phyloP scores from a whole-genome alignment of 2,797 vertebrate species.

The Benthosema pterotum region DNA sequence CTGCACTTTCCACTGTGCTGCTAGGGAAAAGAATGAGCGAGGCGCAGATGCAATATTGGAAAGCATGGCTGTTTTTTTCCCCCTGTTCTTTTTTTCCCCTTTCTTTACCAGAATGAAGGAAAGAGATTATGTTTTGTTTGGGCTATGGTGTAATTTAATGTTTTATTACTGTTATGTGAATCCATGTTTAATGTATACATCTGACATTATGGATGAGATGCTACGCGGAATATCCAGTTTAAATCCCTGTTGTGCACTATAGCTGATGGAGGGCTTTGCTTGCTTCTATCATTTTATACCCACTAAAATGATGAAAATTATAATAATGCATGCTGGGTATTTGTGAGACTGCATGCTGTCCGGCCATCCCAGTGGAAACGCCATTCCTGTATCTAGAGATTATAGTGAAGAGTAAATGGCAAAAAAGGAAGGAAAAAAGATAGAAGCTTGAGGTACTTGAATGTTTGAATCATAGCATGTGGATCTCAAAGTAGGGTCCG shows the following conservation, averaged over 20 bases:
- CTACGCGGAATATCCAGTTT: slow-evolving; percentile 66
- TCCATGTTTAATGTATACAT: slow-evolving; percentile 82
- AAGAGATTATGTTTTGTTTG: slow-evolving; percentile 79
- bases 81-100: slow-evolving; percentile 48
- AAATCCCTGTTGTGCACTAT: slow-evolving; percentile 70
- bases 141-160: slow-evolving; percentile 76
- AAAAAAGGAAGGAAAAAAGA: neutral
- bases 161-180: slow-evolving; percentile 80
- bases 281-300: slow-evolving; percentile 66
- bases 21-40: slow-evolving; percentile 77
- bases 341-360: slow-evolving; percentile 60
- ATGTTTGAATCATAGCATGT: slow-evolving; percentile 18
- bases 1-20: slow-evolving; percentile 74
- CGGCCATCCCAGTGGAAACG: slow-evolving; percentile 43
- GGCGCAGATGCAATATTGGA: slow-evolving; percentile 77
- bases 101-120: slow-evolving; percentile 71
- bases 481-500: too few species aligned
- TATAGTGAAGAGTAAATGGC: slow-evolving; percentile 36
- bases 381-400: slow-evolving; percentile 57
- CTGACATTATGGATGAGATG: slow-evolving; percentile 72
- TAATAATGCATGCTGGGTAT: slow-evolving; percentile 65
- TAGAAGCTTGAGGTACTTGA: slow-evolving; percentile 12
- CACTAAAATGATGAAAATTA: slow-evolving; percentile 73
- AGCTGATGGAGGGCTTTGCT: slow-evolving; percentile 74
- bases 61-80: slow-evolving; percentile 59